phyloP scores from a whole-genome alignment of 2,888 invertebrate species.

The Rutpela maculata region DNA sequence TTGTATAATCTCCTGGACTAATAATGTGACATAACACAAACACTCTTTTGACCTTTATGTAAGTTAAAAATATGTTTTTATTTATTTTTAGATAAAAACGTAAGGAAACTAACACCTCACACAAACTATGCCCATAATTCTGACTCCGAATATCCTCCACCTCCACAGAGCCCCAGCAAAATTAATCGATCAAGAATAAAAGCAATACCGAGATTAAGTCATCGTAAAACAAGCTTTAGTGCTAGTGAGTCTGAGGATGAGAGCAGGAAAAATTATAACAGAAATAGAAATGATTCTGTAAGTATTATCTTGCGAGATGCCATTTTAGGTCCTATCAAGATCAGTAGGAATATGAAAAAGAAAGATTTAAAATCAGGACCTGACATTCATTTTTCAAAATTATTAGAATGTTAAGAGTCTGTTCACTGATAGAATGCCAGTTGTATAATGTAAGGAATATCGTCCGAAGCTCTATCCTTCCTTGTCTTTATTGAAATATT shows the following conservation, averaged over 20 bases:
- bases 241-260: conserved; percentile 84
- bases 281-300: conserved; percentile 72
- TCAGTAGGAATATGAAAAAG: no score
- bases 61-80: neutral
- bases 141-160: conserved; percentile 66
- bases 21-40: no score
- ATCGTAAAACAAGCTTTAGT: conserved; percentile 78
- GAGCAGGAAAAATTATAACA: conserved; percentile 65
- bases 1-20: no score
- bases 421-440: no score
- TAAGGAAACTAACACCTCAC: conserved; percentile 42
- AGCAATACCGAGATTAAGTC: conserved; percentile 81
- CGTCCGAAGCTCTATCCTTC: no score
- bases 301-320: conserved; percentile 41
- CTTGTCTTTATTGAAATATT: no score
- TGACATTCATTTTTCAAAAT: no score
- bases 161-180: conserved; percentile 78
- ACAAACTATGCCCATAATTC: conserved; percentile 42
- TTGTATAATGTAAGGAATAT: no score
- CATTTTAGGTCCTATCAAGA: neutral
- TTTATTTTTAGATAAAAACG: conserved; percentile 50
- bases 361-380: no score
- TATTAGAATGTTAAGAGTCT: no score
- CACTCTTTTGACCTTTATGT: neutral
- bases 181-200: conserved; percentile 80